A percentile compares a stretch with the other conserved stretches of the same genome.
Conservation (phyloP, 2,888 invertebrate genomes). For the Lithophane leautieri region DNA sequence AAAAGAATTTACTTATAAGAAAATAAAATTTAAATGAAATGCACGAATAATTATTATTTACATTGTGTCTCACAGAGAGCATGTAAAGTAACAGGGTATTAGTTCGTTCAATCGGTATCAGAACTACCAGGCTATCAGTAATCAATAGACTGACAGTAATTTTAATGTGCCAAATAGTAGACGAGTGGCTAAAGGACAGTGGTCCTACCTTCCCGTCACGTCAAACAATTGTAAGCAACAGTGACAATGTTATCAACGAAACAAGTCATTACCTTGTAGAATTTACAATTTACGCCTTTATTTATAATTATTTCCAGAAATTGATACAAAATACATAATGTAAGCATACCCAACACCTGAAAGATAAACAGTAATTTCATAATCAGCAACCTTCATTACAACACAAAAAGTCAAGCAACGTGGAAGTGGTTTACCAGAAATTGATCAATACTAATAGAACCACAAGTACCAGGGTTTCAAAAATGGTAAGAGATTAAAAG, state of each 20-base stretch:
- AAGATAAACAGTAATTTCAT: background rate
- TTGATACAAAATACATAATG: background rate
- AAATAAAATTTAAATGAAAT: background rate
- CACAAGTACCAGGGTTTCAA: constrained; percentile 53
- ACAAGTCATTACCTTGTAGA: background rate
- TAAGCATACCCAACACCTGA: background rate
- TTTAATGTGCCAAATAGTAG: background rate
- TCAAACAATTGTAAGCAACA: background rate
- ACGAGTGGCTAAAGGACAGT: background rate
- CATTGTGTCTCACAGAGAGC: background rate
- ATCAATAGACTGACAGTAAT: background rate
- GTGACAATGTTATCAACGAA: background rate
- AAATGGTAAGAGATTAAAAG: constrained; percentile 31
- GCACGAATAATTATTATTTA: too few relatives aligned
- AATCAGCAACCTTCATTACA: background rate
- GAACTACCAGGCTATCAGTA: constrained; percentile 28
- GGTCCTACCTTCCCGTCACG: background rate
- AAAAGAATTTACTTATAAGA: background rate
- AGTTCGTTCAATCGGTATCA: constrained; percentile 21
- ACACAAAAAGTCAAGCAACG: constrained; percentile 9
- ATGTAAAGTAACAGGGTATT: constrained; percentile 6
- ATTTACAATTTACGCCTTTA: background rate
- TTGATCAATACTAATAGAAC: constrained; percentile 57
- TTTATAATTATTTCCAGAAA: background rate
- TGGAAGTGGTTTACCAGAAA: constrained; percentile 32